Base-by-base conservation (phyloP, 2,113 vertebrate genomes). In the Mugil cephalus region DNA sequence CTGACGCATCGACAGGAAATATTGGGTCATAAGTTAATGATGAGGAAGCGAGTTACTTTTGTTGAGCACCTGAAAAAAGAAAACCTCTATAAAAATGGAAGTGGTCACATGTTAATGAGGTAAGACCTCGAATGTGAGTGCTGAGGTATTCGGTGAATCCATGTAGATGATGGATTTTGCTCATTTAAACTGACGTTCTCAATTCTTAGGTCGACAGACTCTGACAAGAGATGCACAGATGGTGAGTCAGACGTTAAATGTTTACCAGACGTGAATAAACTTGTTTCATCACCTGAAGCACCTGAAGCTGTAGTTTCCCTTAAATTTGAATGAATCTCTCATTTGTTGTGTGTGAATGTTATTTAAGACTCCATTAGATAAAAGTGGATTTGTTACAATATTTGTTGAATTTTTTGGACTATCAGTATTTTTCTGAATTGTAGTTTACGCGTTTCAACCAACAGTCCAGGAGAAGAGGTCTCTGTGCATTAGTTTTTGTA, bases 41-140 rank as follows among this genome's bases (percentile, higher is more conserved):
- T 88, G 86, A 90, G 68, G 52, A 91, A 91, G 71, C 80, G 30
- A 10, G 90, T 90, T 15, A 91, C 79, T 2, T 90, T 91, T 82
- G 80, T 77, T 8, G 91, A 90, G 59, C 78, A 77, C 54, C 55
- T 74, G 43, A 74, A 74, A 77, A 87, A 42, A 54, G 83, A 83
- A 19, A 86, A 38, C 43, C 4, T 68, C 14, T 64, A 74, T 46
- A 74, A 71, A 66, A 68, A 52, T 19, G 62, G 56, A 72, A 65
- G 40, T 38, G 69, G 67, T 56, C 55, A 48, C 65, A 21, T 74
- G 35, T 34, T 54, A 30, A 78, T 50, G 73, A 81, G 87, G 88
- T 90, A 81, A 80, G n/a, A 8, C 4, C 24, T 3, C 24, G 3
- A 30, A 45, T 10, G 4, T 8, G 10, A 42, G 17, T 10, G 11